These are phyloP conservation scores for Setophaga petechia DNA, from an alignment of 2,113 vertebrate genomes.

Conservation along the genomic window DNA sequence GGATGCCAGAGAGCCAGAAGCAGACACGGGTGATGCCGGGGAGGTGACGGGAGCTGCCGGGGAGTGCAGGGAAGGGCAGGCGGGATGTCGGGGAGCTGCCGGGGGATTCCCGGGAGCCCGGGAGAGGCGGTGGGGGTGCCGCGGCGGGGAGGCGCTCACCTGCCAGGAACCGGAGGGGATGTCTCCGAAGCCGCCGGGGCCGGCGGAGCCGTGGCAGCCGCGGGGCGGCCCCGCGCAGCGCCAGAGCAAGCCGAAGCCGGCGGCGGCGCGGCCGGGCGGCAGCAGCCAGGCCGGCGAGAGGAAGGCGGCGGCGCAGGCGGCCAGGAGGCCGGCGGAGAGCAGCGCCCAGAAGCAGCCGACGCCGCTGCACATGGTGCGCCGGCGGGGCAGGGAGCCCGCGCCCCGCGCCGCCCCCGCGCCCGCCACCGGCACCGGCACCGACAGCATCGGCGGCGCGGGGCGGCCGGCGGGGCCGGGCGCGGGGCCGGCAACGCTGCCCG, in stretches of 20 bases:
- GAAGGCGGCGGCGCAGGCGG: neutral
- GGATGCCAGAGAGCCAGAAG: neutral
- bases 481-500: too few relatives aligned
- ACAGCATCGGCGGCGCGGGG: too few relatives aligned
- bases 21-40: too few relatives aligned
- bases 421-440: too few relatives aligned
- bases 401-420: too few relatives aligned
- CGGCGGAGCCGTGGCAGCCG: slow-evolving; percentile 83
- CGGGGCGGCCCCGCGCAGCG: slow-evolving; percentile 84
- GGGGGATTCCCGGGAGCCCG: neutral
- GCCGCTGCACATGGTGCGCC: neutral
- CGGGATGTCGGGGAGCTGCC: neutral
- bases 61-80: neutral
- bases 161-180: slow-evolving; percentile 91
- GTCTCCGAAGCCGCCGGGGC: slow-evolving; percentile 82
- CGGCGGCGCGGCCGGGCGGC: slow-evolving; percentile 62
- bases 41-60: neutral
- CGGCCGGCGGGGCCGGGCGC: too few relatives aligned
- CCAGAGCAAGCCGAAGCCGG: slow-evolving; percentile 88
- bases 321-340: neutral
- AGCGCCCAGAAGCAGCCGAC: neutral
- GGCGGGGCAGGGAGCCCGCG: too few relatives aligned
- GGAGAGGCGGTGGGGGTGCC: neutral
- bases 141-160: slow-evolving; percentile 68
- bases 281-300: slow-evolving; percentile 52